These are phyloP conservation scores for Blomia tropicalis DNA, from an alignment of 2,888 invertebrate species.

Conservation along the genomic window DNA sequence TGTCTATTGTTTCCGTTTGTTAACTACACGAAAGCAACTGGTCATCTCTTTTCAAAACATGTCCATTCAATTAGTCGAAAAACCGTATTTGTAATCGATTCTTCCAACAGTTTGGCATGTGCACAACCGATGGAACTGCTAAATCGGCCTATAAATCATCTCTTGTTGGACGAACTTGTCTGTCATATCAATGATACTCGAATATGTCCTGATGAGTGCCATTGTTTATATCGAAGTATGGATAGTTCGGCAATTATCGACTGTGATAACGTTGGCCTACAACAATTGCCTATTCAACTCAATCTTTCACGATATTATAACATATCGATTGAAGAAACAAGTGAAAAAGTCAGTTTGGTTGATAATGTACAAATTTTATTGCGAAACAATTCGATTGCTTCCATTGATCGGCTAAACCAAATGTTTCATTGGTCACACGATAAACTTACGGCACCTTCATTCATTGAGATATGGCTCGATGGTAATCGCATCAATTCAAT, in stretches of 20 bases:
- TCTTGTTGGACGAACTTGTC: constrained; percentile 17
- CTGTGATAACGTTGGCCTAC: constrained; percentile 18
- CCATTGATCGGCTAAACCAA: constrained; percentile 7
- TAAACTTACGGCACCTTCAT: constrained; percentile 12
- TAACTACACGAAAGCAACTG: constrained; percentile 19
- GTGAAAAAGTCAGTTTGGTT: constrained; percentile 4
- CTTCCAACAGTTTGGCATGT: constrained; percentile 18
- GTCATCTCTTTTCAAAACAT: not conserved
- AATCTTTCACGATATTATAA: constrained; percentile 16
- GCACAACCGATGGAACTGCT: constrained; percentile 12
- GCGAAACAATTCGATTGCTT: constrained; percentile 13
- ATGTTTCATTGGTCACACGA: constrained; percentile 19
- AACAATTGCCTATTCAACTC: constrained; percentile 17
- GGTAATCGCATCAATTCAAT: constrained; percentile 26
- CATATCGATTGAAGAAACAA: not conserved
- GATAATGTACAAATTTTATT: constrained; percentile 17
- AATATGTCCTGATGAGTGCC: constrained; percentile 24
- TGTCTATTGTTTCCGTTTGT: constrained; percentile 25
- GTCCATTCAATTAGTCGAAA: not conserved
- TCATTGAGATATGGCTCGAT: constrained; percentile 28
- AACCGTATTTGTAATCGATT: constrained; percentile 21
- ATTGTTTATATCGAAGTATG: constrained; percentile 21
- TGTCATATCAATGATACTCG: constrained; percentile 21
- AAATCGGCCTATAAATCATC: not conserved
- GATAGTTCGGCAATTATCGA: constrained; percentile 23